Evolutionary conservation across 2,888 invertebrate species (phyloP).

Genomic region (Chrysolina haemoptera): DNA sequence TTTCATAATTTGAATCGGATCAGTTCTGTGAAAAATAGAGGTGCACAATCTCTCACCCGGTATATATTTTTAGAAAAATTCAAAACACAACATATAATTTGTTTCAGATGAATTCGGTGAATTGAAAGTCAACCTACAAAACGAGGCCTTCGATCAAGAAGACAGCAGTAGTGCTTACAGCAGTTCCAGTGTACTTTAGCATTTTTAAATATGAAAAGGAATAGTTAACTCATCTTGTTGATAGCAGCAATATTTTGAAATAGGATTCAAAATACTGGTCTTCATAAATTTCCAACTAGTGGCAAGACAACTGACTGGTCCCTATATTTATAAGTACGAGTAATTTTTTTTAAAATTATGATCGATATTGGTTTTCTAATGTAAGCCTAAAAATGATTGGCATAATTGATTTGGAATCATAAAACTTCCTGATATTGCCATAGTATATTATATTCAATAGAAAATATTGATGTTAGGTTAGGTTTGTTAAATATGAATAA

Average conservation of each 20-base stretch:
- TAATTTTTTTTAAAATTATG: not conserved
- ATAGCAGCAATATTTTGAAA: not conserved
- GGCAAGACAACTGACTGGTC: not conserved
- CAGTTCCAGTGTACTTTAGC: slow-evolving; percentile 57
- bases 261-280: not conserved
- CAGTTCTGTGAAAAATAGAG: no score
- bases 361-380: not conserved
- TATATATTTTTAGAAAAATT: no score
- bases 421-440: no score
- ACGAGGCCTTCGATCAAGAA: slow-evolving; percentile 54
- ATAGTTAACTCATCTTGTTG: not conserved
- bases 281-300: not conserved
- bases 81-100: no score
- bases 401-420: no score
- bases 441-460: no score
- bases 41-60: no score
- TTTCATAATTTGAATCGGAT: no score
- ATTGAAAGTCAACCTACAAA: slow-evolving; percentile 55
- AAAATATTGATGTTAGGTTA: no score
- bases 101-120: slow-evolving; percentile 58
- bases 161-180: slow-evolving; percentile 65
- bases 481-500: no score
- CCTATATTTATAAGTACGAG: not conserved
- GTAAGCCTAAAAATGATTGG: not conserved
- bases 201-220: not conserved